Evolutionary conservation across 1,140 invertebrate species (phyloP), one percentile per base, ranked within the genome.

Genomic region (Camponotus vicinus): DNA sequence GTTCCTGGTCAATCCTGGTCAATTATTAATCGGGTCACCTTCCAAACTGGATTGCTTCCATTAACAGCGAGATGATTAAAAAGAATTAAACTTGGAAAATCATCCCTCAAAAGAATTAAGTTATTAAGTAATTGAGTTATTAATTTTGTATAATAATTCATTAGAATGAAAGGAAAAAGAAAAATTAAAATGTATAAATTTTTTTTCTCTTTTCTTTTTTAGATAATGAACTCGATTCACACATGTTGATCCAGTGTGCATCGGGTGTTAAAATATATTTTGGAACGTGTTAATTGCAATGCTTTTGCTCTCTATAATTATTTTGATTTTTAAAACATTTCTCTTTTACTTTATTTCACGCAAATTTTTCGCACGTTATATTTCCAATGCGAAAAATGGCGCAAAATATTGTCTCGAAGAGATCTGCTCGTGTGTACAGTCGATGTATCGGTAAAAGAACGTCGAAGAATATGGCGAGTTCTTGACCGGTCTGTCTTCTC

Each of bases 391-490:
- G 15, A 85, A 89, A 80, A 84, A 70, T 90, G 64, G 83, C 83
- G 79, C 59, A 76, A 52, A 52, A 52, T 52, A 85, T 71, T 59
- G 66, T 73, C 52, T 40, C 86, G 77, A 67, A 88, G 59, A 87
- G 75, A 89, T 90, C 73, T 79, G 85, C 71, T 61, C 42, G 82
- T 40, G 71, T 55, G 70, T 73, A 86, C 73, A 61, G 78, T 42
- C 88, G 79, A 73, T 57, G 73, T 87, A 87, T 86, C 86, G 88
- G 88, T 75, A 69, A 89, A 89, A 86, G 89, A 91, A 87, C 86
- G 87, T 90, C 77, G 89, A 88, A 86, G 88, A 89, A 88, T 85
- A 86, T 88, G 87, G 90, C 89, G 84, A 86, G 86, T 90, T 91
- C 88, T 91, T 82, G 87, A 86, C 87, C 83, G 88, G 90, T 89